Evolutionary conservation across 2,797 vertebrate species (phyloP).

Genomic region (Chloroceryle amazona): DNA sequence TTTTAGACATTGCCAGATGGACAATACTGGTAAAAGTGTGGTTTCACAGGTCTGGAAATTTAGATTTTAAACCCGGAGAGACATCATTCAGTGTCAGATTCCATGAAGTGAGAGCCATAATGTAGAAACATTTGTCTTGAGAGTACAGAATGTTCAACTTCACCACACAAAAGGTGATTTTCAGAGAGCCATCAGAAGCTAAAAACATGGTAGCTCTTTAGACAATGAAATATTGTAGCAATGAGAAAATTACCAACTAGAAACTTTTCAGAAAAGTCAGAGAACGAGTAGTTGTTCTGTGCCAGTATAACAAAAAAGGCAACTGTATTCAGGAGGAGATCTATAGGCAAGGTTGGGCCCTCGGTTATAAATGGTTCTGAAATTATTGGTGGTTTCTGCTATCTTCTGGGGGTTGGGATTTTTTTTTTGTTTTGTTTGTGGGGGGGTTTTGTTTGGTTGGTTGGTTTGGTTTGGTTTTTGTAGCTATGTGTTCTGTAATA

Average conservation of each 20-base stretch:
- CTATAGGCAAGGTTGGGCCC: neutral
- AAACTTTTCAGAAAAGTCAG: neutral
- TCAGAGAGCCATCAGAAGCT: neutral
- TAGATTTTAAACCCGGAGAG: slow-evolving; percentile 29
- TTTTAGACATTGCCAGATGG: neutral
- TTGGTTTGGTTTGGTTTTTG: neutral
- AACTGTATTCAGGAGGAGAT: neutral
- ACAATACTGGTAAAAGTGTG: neutral
- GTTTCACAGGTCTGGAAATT: slow-evolving; percentile 32
- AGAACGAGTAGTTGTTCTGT: slow-evolving; percentile 7
- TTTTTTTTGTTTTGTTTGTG: too few relatives aligned
- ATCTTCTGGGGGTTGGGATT: neutral
- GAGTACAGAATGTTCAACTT: neutral
- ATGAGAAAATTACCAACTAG: neutral
- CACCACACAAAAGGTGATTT: neutral
- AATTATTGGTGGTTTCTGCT: neutral
- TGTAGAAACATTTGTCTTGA: neutral
- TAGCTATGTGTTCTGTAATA: neutral
- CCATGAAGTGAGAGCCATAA: neutral
- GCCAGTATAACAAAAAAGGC: neutral
- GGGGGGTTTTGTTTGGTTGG: too few relatives aligned
- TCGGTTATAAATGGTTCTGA: neutral
- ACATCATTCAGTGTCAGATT: neutral
- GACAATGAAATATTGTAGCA: neutral
- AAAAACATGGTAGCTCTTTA: neutral